Base-by-base conservation (phyloP, 2,888 invertebrate species). In the Phasia obesa region DNA sequence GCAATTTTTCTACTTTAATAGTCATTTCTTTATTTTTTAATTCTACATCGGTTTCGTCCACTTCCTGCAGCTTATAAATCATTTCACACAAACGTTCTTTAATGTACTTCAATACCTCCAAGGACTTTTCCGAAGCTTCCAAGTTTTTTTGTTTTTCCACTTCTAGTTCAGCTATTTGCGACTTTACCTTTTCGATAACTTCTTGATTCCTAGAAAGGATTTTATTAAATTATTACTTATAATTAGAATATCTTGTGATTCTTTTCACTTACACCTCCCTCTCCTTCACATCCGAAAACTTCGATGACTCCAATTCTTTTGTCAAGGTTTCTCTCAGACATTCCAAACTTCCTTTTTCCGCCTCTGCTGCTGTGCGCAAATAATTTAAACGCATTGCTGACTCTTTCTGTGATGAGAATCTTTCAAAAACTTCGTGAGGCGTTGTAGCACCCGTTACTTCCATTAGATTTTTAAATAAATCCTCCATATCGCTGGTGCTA, bases 221-320 rank as follows among this genome's bases (percentile, higher is more conserved):
- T 17, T 4, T 1, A 19, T 17, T 19, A 19, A 6, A 53, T 65
- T 17, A 13, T 42, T 13, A n/a, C 3, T n/a, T 1, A 2, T 11
- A 38, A 7, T 27, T 27, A 3, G 4, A 5, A 3, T 27, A 27
- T 38, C 38, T 38, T 38, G 11, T 38, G 13, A 7, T 9, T 1
- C n/a, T 15, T 35, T 11, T 15, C 0, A 81, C 93, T 92, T 91
- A 96, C 96, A 95, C 94, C 92, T 96, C 96, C 81, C 94, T 94
- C 87, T 96, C 96, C 89, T 95, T 95, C 13, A 95, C 95, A 85
- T 96, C 96, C 0, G 95, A 94, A 89, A 95, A 97, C 89, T 96
- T 96, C 82, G 94, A 95, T 2, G 94, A 93, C 87, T 97, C 96
- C 67, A 96, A 91, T 88, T 96, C 95, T 0, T 93, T 93, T 83